Evolutionary conservation across 2,113 vertebrate genomes (phyloP).

Genomic region (Lagopus leucura): DNA sequence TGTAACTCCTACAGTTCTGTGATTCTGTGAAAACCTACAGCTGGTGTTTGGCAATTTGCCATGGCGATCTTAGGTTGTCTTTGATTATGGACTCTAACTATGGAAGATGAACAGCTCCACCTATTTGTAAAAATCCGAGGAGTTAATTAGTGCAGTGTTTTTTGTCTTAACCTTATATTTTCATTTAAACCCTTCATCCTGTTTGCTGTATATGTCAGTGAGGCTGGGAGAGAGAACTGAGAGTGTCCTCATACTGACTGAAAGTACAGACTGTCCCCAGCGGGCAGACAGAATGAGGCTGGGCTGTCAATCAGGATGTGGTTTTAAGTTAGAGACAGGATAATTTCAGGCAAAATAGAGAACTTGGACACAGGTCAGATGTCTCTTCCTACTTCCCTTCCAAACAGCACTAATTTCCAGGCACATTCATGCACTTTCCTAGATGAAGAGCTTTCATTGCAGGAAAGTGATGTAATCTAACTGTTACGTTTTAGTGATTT

Average conservation of each 20-base stretch:
- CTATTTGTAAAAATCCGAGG: not conserved
- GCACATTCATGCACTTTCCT: not conserved
- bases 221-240: not conserved
- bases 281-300: conserved; percentile 23
- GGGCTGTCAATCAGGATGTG: not conserved
- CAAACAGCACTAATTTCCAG: not conserved
- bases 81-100: not conserved
- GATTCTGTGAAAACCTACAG: not conserved
- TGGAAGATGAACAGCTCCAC: not conserved
- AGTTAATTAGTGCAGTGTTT: not conserved
- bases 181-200: not conserved
- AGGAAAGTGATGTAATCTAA: not conserved
- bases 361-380: not conserved
- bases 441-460: not conserved
- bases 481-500: not conserved
- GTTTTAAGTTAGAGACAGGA: not conserved
- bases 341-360: conserved; percentile 15
- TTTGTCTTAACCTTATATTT: not conserved
- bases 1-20: too few species aligned
- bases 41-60: not conserved
- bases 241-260: not conserved
- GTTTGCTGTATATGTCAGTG: not conserved
- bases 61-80: not conserved
- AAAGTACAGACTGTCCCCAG: not conserved
- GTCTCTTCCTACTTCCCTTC: not conserved